Base-by-base conservation (phyloP, 2,113 vertebrate species). In the Pithys albifrons region DNA sequence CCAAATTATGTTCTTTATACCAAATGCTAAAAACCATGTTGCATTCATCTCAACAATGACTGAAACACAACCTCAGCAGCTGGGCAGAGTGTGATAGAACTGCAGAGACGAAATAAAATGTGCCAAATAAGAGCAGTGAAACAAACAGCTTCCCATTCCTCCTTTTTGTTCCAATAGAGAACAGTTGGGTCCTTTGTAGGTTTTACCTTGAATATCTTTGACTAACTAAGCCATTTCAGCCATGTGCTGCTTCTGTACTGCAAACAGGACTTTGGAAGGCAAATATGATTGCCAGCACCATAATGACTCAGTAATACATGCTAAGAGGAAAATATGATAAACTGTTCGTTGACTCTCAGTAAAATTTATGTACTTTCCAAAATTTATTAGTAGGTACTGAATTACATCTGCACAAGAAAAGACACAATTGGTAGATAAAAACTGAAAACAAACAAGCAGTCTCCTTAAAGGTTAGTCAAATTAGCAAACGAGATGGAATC, bases 201-300 rank as follows among this genome's bases (percentile, higher is more conserved):
- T 25, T 95, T 96, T 96, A 91, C 95, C 72, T 96, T 91, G 66
- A 94, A 88, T 79, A 81, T 85, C 65, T 96, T 94, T 79, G 75
- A 72, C 95, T 98, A 97, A 97, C 96, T 97, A 97, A 97, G 78
- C 52, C 20, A 22, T 94, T 97, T 82, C 76, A 94, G 59, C 69
- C 87, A 70, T 82, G 72, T 93, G 91, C 66, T 91, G 31, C 67
- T 85, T 96, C 92, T 92, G 58, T 94, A 93, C 78, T 88, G 85
- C 88, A 97, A 97, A 96, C 71, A 69, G 91, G 77, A 91, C 86
- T 94, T 95, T 78, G 90, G 76, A 76, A 88, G 39, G 46, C 64
- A 96, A 80, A 72, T 62, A 57, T 51, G 65, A 95, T 91, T 95
- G 94, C 85, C 54, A 96, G 85, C 81, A 74, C 33, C 33, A 9